Evolutionary conservation across 64 coral and sea anemone species (phyloP).

Genomic region (Pocillopora damicornis): DNA sequence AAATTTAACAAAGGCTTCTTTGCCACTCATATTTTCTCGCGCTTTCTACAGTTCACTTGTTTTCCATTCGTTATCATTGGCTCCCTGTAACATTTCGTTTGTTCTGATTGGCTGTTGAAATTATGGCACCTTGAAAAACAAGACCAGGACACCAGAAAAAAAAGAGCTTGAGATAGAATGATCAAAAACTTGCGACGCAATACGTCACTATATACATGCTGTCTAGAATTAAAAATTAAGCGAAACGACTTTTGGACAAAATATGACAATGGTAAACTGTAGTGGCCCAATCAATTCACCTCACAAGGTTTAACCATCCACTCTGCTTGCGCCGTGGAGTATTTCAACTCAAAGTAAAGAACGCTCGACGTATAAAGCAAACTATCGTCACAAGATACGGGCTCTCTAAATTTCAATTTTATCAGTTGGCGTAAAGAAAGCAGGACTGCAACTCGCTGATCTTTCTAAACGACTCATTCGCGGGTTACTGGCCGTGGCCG

Average conservation of each 20-base stretch:
- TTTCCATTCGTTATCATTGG: too few relatives aligned
- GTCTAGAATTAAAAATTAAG: neutral
- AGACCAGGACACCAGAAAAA: neutral
- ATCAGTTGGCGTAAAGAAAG: neutral
- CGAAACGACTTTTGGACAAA: neutral
- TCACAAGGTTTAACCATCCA: neutral
- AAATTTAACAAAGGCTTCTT: too few relatives aligned
- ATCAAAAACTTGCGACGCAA: neutral
- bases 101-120: too few relatives aligned
- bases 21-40: too few relatives aligned
- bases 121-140: too few relatives aligned
- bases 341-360: neutral
- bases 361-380: neutral
- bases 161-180: neutral
- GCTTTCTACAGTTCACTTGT: too few relatives aligned
- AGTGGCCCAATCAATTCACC: neutral
- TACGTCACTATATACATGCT: neutral
- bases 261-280: neutral
- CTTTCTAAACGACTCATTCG: neutral
- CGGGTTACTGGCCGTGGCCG: neutral
- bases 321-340: neutral
- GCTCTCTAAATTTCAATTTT: slow-evolving; percentile 18
- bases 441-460: neutral
- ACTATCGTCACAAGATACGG: neutral
- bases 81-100: too few relatives aligned